These are phyloP conservation scores for Beris morrisii DNA, from an alignment of 2,888 invertebrate genomes.

Conservation along the genomic window DNA sequence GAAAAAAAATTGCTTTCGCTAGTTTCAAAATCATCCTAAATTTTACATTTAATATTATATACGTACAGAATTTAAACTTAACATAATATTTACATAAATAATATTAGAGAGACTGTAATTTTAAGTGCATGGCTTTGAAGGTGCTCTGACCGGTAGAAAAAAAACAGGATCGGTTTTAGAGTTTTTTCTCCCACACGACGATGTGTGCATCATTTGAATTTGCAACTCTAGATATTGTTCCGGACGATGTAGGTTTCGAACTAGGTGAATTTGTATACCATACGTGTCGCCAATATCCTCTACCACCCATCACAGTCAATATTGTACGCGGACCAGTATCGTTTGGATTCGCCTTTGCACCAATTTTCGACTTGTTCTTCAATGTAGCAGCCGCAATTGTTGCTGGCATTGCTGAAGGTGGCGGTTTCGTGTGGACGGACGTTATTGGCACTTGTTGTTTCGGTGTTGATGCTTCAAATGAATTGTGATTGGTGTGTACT, in stretches of 20 bases:
- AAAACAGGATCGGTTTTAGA: conserved; percentile 57
- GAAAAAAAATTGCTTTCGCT: no score
- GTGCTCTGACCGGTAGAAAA: no score
- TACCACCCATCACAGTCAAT: conserved; percentile 83
- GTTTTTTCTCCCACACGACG: conserved; percentile 86
- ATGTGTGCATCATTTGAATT: conserved; percentile 86
- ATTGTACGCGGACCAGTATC: conserved; percentile 69
- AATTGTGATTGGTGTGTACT: conserved; percentile 43
- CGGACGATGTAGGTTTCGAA: conserved; percentile 27
- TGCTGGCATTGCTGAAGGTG: conserved; percentile 9
- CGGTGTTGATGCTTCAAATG: conserved; percentile 43
- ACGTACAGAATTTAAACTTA: no score
- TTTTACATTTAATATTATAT: no score
- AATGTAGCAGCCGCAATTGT: conserved; percentile 48
- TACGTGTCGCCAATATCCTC: conserved; percentile 84
- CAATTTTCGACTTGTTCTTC: conserved; percentile 52
- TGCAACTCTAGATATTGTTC: conserved; percentile 63
- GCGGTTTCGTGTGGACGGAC: background rate
- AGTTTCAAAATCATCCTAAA: no score
- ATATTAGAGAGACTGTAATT: no score
- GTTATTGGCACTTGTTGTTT: conserved; percentile 42
- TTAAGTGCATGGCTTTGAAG: no score
- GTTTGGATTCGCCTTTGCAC: conserved; percentile 46
- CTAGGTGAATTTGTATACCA: conserved; percentile 60
- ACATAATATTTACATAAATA: no score